Conservation (phyloP, 1,140 invertebrate genomes). For the Zaprionus camerounensis region DNA sequence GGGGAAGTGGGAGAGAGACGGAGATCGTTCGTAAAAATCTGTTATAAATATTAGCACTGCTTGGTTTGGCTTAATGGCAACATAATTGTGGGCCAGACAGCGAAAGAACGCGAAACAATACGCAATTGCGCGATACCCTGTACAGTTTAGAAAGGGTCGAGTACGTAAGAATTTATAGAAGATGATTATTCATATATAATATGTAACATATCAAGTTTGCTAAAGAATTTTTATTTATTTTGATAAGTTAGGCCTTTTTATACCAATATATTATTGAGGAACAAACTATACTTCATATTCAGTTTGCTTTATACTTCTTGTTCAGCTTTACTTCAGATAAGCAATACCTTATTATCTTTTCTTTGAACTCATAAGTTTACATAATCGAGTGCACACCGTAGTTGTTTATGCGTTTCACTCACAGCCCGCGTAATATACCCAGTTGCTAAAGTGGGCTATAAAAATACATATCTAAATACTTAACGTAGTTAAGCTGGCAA, state of each 20-base stretch:
- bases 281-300: too few relatives aligned
- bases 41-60: slow-evolving; percentile 67
- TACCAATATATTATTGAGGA: too few relatives aligned
- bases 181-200: too few relatives aligned
- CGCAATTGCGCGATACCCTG: neutral
- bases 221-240: too few relatives aligned
- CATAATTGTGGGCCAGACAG: slow-evolving; percentile 63
- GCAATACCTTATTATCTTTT: neutral
- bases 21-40: slow-evolving; percentile 56
- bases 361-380: neutral
- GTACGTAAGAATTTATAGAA: neutral
- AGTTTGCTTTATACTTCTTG: too few relatives aligned
- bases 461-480: slow-evolving; percentile 69
- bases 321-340: too few relatives aligned
- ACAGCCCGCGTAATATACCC: neutral
- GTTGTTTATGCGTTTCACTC: slow-evolving; percentile 8
- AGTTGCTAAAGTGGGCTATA: slow-evolving; percentile 54
- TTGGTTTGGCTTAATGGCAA: slow-evolving; percentile 59
- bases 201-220: too few relatives aligned
- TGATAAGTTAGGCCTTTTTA: too few relatives aligned
- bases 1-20: neutral
- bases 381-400: neutral
- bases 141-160: neutral
- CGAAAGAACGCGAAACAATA: slow-evolving; percentile 12
- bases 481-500: slow-evolving; percentile 75